phyloP scores from a whole-genome alignment of 2,888 invertebrate genomes.

The Cheilosia vulpina region DNA sequence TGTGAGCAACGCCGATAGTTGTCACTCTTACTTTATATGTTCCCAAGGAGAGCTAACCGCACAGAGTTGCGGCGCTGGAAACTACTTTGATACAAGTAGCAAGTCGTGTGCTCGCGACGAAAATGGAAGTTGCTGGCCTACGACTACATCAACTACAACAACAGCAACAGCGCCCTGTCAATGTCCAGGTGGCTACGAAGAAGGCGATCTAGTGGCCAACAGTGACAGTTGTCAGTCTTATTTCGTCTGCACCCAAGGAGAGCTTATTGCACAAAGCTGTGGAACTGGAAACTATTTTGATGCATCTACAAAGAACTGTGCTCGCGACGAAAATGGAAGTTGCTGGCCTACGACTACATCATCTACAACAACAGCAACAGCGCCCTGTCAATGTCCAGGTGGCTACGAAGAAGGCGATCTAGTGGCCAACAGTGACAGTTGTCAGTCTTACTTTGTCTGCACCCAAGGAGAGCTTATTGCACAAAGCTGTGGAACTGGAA shows the following conservation, averaged over 20 bases:
- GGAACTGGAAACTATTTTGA: constrained; percentile 42
- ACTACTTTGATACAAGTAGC: constrained; percentile 22
- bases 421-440: constrained; percentile 2
- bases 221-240: constrained; percentile 12
- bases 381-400: constrained; percentile 30
- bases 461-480: constrained; percentile 36
- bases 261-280: constrained; percentile 8
- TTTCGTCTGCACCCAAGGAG: constrained; percentile 30
- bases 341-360: constrained; percentile 53
- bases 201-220: constrained; percentile 25
- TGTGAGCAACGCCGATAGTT: constrained; percentile 2
- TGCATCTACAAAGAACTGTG: neutral
- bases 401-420: constrained; percentile 43
- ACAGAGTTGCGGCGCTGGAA: constrained; percentile 37
- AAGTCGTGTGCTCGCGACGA: constrained; percentile 31
- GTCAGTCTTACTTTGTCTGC: constrained; percentile 26
- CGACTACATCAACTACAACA: constrained; percentile 13
- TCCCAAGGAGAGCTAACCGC: constrained; percentile 32
- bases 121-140: constrained; percentile 54
- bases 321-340: constrained; percentile 2
- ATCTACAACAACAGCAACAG: constrained; percentile 19
- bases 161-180: constrained; percentile 3
- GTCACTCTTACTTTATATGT: constrained; percentile 25
- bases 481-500: constrained; percentile 33
- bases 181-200: constrained; percentile 32